Evolutionary conservation across 2,113 vertebrate species (phyloP), one percentile per base, ranked within the genome.

Genomic region (Amazona vittata): DNA sequence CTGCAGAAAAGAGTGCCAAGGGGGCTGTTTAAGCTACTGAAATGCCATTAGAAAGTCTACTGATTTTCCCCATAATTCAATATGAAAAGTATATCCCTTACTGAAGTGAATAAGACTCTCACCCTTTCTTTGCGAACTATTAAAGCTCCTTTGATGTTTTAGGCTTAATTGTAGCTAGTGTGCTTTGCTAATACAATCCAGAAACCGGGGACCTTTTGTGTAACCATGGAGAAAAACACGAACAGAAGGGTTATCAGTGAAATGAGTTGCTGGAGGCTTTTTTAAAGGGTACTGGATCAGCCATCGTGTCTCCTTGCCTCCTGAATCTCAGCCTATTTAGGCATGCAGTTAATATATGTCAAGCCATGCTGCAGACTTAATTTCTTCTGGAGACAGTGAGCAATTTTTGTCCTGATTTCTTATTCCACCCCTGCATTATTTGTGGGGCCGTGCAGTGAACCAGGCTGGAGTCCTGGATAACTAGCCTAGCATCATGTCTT

Each of bases 61-160:
- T 86, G 70, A 86, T 96, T 92, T 96, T 85, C 89, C 89, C 83
- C 44, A 86, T 84, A 95, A 91, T 91, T 91, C 94, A 76, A 50
- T 94, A 96, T 76, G 89, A 92, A 94, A 94, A 94, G 77, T 77
- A 69, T 93, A 92, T 95, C 86, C 86, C 81, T 92, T 89, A 85
- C 77, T 79, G 67, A 91, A 89, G 57, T 49, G 89, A 92, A 26
- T 63, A 76, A 79, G 91, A 93, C 86, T 96, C 85, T 88, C 43
- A 78, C 89, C 86, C 73, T 92, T 91, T 87, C 83, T 93, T 95
- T 89, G 44, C 55, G 76, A 87, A 71, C 85, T 88, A 22, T 93
- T 78, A 82, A 91, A 90, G 75, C 92, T 92, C 43, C 43, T 90
- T 90, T 93, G 71, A 89, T 92, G 71, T 78, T 93, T 94, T 73